Evolutionary conservation across 2,888 invertebrate species (phyloP), one percentile per base, ranked within the genome.

Genomic region (Machimus rusticus): DNA sequence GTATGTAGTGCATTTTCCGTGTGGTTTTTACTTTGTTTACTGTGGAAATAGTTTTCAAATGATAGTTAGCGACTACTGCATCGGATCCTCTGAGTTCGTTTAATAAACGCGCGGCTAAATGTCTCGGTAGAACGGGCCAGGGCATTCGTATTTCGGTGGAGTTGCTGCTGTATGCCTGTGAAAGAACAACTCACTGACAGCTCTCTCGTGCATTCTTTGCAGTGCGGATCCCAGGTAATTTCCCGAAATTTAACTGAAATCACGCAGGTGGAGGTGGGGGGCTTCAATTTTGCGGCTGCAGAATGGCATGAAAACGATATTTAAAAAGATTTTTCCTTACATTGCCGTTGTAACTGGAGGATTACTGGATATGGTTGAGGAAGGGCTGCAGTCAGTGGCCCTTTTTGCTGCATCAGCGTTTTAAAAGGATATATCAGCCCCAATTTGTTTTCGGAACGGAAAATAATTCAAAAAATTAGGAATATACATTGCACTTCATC

Each of bases 1-100:
- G 37, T 78, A 37, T 76, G 76, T 76, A 37, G 76, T 37, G 37
- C 43, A 78, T 78, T 78, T 78, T 39, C 43, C 43, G 34, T 16
- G 78, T 43, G 43, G 66, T 34, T 78, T 23, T 43, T n/a, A 39
- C 78, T 43, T 78, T 78, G 78, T 78, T 78, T 78, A 78, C 43
- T 9, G 78, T 43, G 78, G 43, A 39, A n/a, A 37, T 78, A 76
- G 76, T 8, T 76, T 31, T 76, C 19, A 31, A 76, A 34, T 34
- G 19, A 8, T 23, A 66, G 66, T 4, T 66, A 23, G 66, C 28
- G 37, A 14, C 16, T 37, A 37, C 76, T 76, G 14, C 76, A 14
- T 12, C 37, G 31, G 19, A 76, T 76, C 28, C 66, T 66, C 14
- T 19, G 66, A 19, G 28, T 66, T 66, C 23, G 19, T 66, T 9